These are phyloP conservation scores for Paraplagusia blochii DNA, from an alignment of 2,113 vertebrate genomes.

Conservation along the genomic window DNA sequence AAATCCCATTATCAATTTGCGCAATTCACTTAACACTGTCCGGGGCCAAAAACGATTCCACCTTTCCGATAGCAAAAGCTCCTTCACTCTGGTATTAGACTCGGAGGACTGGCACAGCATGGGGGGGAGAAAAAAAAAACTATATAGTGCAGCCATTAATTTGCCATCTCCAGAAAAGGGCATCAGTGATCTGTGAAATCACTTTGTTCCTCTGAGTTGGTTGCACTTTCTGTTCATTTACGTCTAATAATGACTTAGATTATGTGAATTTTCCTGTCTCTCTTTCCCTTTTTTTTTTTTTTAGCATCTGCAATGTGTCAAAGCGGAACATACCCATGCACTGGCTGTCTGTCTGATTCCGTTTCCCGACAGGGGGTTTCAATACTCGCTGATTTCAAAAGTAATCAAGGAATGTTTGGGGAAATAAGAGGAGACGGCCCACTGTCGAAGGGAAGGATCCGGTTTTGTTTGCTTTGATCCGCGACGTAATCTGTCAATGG, in stretches of 20 bases:
- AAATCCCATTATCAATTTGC: slow-evolving; percentile 63
- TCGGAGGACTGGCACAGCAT: slow-evolving; percentile 62
- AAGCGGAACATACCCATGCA: slow-evolving; percentile 48
- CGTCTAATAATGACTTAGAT: slow-evolving; percentile 79
- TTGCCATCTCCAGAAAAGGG: slow-evolving; percentile 80
- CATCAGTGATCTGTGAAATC: slow-evolving; percentile 83
- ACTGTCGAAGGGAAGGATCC: slow-evolving; percentile 40
- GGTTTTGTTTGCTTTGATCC: slow-evolving; percentile 65
- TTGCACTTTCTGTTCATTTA: slow-evolving; percentile 81
- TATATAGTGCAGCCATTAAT: slow-evolving; percentile 76
- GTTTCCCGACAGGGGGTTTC: slow-evolving; percentile 55
- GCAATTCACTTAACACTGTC: slow-evolving; percentile 47
- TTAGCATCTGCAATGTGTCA: slow-evolving; percentile 70
- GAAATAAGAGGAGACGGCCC: slow-evolving; percentile 41
- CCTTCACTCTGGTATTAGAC: slow-evolving; percentile 66
- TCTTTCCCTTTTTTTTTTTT: slow-evolving; percentile 62
- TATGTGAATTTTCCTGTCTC: slow-evolving; percentile 70
- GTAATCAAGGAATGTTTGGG: slow-evolving; percentile 57
- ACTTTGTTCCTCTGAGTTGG: slow-evolving; percentile 80
- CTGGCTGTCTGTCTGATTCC: slow-evolving; percentile 61
- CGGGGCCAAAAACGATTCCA: slow-evolving; percentile 58
- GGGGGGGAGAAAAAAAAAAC: slow-evolving; percentile 47
- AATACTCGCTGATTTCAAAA: slow-evolving; percentile 51
- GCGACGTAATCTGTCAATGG: slow-evolving; percentile 67
- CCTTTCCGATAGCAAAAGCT: slow-evolving; percentile 56